Evolutionary conservation across 2,888 invertebrate genomes (phyloP).

Genomic region (Synergus japonicus): DNA sequence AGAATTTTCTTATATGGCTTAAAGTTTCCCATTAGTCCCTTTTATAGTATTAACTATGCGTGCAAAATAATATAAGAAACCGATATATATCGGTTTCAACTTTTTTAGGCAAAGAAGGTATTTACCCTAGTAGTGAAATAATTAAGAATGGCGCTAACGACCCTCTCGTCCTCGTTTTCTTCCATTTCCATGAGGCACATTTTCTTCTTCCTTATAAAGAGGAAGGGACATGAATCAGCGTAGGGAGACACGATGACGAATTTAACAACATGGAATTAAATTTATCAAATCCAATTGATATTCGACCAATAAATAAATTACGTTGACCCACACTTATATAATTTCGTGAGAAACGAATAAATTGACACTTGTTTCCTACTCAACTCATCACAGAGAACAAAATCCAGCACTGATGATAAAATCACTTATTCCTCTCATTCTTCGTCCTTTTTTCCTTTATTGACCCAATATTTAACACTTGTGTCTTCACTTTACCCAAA

Average conservation of each 20-base stretch:
- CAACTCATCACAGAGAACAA: not conserved
- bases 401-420: not conserved
- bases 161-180: constrained; percentile 69
- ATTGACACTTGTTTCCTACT: not conserved
- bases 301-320: constrained; percentile 7
- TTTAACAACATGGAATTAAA: constrained; percentile 9
- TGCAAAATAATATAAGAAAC: not conserved
- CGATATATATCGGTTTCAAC: not conserved
- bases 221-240: constrained; percentile 2
- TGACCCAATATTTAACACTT: not conserved
- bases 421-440: not conserved
- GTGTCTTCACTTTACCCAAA: not conserved
- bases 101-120: constrained; percentile 25
- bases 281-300: not conserved
- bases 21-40: not conserved
- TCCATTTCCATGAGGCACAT: constrained; percentile 59
- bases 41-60: not conserved
- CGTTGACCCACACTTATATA: not conserved
- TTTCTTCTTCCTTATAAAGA: constrained; percentile 43
- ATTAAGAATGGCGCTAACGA: constrained; percentile 71
- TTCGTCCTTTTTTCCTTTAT: not conserved
- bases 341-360: constrained; percentile 1
- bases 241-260: not conserved
- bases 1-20: too few species aligned
- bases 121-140: constrained; percentile 73